Conservation (phyloP, 2,888 invertebrate genomes). For the Thalpophila matura region DNA sequence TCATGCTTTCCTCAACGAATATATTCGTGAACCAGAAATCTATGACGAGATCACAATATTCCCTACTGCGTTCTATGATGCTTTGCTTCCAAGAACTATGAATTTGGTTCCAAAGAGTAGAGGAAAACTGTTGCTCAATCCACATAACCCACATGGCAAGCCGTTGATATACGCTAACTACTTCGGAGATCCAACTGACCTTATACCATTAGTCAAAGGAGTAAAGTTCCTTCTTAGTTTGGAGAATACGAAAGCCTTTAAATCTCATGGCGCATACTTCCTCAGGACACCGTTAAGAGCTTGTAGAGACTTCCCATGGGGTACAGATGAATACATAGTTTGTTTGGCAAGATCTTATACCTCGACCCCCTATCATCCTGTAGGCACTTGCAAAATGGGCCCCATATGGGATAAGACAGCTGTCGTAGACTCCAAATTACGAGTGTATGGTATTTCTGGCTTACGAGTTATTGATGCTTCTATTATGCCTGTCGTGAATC, state of each 20-base stretch:
- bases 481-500: constrained; percentile 94
- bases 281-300: constrained; percentile 88
- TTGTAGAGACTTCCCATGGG: constrained; percentile 91
- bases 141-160: constrained; percentile 92
- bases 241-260: constrained; percentile 90
- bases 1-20: constrained; percentile 86
- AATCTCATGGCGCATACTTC: constrained; percentile 88
- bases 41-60: constrained; percentile 72
- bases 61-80: constrained; percentile 91
- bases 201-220: constrained; percentile 90
- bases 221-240: constrained; percentile 90
- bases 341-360: constrained; percentile 92
- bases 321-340: constrained; percentile 91
- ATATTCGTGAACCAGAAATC: constrained; percentile 83
- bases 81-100: constrained; percentile 89
- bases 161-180: constrained; percentile 93
- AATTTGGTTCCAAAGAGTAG: constrained; percentile 91
- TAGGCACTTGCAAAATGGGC: constrained; percentile 87
- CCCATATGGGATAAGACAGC: constrained; percentile 89
- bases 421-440: constrained; percentile 93
- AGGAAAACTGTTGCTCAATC: constrained; percentile 91
- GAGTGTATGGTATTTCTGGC: constrained; percentile 91
- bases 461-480: constrained; percentile 94
- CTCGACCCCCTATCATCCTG: constrained; percentile 83
- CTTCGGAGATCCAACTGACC: constrained; percentile 91